Conservation (phyloP, 2,797 vertebrate species). For the Euphonia xanthogaster region DNA sequence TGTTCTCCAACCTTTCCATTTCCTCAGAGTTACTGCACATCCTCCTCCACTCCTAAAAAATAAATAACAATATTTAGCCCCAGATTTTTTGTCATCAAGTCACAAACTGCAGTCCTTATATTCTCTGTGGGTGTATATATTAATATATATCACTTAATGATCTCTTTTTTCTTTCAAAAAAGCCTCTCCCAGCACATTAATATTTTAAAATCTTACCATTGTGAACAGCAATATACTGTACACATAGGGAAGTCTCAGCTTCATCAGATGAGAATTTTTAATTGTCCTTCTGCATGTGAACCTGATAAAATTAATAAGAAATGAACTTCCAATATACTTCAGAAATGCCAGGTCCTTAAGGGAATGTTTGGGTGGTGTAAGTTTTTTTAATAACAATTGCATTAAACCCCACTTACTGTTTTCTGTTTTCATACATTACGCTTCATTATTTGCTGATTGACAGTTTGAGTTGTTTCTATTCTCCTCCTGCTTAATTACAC, state of each 20-base stretch:
- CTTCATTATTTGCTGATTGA: conserved; percentile 69
- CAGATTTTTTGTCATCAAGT: not conserved
- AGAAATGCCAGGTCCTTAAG: conserved; percentile 11
- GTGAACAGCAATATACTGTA: not conserved
- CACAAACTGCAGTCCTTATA: not conserved
- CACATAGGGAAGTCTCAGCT: not conserved
- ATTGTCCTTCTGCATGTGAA: conserved; percentile 58
- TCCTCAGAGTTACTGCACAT: not conserved
- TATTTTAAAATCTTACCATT: not conserved
- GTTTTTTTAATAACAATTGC: conserved; percentile 33
- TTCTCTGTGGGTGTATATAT: not conserved
- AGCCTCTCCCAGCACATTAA: not conserved
- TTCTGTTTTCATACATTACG: conserved; percentile 59
- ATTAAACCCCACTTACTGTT: conserved; percentile 48
- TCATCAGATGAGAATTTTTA: conserved; percentile 65
- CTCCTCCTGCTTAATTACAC: conserved; percentile 69
- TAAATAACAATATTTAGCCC: not conserved
- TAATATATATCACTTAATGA: not conserved
- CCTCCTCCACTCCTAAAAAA: not conserved
- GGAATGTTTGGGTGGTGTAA: not conserved
- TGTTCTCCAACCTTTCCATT: not conserved
- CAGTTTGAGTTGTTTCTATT: conserved; percentile 52
- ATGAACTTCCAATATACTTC: conserved; percentile 16
- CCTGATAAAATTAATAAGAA: conserved; percentile 44
- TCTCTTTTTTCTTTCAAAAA: not conserved